A percentile compares a stretch with the other conserved stretches of the same genome.
Conservation (phyloP, 1,140 invertebrate genomes). For the Halictus rubicundus region DNA sequence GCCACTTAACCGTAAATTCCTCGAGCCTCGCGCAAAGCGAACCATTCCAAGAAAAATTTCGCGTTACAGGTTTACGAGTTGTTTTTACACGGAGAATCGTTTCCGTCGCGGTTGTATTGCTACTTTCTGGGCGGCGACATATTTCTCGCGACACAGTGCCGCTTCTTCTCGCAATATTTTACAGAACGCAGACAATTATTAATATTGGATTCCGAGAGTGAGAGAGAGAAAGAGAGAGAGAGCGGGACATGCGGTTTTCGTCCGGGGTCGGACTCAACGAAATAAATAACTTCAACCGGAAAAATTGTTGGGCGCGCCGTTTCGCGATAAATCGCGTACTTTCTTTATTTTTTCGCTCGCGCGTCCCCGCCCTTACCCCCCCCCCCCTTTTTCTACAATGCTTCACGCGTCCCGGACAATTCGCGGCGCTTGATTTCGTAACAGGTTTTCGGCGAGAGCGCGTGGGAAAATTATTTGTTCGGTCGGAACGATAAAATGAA, state of each 20-base stretch:
- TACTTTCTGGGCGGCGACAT: not conserved
- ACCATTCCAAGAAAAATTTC: no score
- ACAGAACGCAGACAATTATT: not conserved
- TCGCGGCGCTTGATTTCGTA: constrained; percentile 17
- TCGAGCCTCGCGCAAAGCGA: no score
- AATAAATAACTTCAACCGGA: not conserved
- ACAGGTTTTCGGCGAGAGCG: constrained; percentile 12
- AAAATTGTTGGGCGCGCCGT: not conserved
- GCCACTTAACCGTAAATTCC: no score
- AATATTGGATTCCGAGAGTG: not conserved
- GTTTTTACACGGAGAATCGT: no score
- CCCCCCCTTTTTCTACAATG: constrained; percentile 2
- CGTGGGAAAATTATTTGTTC: constrained; percentile 37
- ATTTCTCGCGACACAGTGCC: not conserved
- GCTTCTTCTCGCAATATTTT: not conserved
- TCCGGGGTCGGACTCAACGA: not conserved
- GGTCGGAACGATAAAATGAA: constrained; percentile 12
- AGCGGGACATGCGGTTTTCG: no score
- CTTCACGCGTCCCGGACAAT: constrained; percentile 2
- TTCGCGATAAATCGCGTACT: not conserved
- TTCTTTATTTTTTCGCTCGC: no score
- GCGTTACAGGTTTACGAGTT: no score
- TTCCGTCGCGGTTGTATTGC: no score
- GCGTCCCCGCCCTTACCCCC: no score
- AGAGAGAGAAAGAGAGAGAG: no score